These are phyloP conservation scores for Xanthia icteritia DNA, from an alignment of 2,888 invertebrate species.

Conservation along the genomic window DNA sequence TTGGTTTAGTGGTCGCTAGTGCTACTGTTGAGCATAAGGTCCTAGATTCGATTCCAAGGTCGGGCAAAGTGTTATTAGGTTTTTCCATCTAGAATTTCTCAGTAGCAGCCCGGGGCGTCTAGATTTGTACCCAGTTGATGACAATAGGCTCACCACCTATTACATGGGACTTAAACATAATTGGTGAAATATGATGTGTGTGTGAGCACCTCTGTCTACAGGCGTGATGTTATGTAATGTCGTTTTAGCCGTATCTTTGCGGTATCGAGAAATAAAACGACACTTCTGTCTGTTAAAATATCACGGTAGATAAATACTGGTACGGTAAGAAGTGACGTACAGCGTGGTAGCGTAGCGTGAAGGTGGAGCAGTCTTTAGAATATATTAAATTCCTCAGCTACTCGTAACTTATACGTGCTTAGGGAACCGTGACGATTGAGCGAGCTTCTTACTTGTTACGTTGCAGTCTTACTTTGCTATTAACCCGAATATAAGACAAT, in stretches of 20 bases:
- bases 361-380: constrained; percentile 63
- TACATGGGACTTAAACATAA: not conserved
- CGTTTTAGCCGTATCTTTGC: not conserved
- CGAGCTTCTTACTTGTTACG: constrained; percentile 55
- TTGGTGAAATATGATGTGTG: not conserved
- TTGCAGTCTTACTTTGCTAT: constrained; percentile 51
- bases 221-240: not conserved
- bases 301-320: constrained; percentile 23
- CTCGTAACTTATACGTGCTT: constrained; percentile 65
- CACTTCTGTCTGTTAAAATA: constrained; percentile 6
- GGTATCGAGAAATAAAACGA: not conserved
- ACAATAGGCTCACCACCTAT: too few species aligned
- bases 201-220: not conserved
- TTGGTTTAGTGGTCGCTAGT: too few species aligned
- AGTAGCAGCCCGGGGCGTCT: too few species aligned
- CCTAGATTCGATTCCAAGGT: too few species aligned
- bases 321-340: constrained; percentile 55
- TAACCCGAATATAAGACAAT: constrained; percentile 56
- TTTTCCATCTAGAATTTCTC: not conserved
- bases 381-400: constrained; percentile 67
- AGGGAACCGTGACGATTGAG: constrained; percentile 64
- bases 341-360: constrained; percentile 47
- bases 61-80: not conserved
- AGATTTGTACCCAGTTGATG: too few species aligned
- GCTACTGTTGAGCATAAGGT: too few species aligned